phyloP scores from a whole-genome alignment of 2,888 invertebrate species.

The Gryllus longicercus region DNA sequence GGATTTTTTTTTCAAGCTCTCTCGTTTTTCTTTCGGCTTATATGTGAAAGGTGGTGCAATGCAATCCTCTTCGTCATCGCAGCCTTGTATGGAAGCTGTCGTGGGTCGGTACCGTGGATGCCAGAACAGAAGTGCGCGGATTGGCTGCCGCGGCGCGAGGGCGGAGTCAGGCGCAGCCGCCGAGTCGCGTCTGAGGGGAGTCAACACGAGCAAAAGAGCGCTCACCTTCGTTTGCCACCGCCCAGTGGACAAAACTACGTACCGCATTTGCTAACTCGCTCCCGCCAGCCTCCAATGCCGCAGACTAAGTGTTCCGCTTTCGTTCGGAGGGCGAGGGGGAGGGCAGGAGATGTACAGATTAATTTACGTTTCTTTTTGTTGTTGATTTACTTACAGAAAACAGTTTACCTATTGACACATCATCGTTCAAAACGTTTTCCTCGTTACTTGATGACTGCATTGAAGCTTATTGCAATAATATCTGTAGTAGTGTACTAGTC shows the following conservation, averaged over 20 bases:
- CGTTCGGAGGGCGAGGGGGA: too few species aligned
- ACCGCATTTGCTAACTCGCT: neutral
- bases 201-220: conserved; percentile 18
- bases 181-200: conserved; percentile 18
- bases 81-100: conserved; percentile 32
- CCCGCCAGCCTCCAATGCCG: neutral
- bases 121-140: neutral
- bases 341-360: too few species aligned
- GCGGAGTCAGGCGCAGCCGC: neutral
- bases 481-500: too few species aligned
- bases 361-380: too few species aligned
- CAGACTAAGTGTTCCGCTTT: neutral
- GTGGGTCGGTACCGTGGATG: neutral
- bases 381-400: too few species aligned
- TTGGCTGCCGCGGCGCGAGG: neutral
- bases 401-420: too few species aligned
- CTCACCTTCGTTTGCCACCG: neutral
- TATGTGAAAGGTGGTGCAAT: conserved; percentile 5
- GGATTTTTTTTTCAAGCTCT: neutral
- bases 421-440: too few species aligned
- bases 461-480: too few species aligned
- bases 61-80: conserved; percentile 23
- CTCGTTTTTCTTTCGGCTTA: neutral
- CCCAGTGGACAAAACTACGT: neutral
- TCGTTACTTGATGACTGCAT: too few species aligned